Base-by-base conservation (phyloP, 2,113 vertebrate genomes). In the Pseudorectes ferrugineus region DNA sequence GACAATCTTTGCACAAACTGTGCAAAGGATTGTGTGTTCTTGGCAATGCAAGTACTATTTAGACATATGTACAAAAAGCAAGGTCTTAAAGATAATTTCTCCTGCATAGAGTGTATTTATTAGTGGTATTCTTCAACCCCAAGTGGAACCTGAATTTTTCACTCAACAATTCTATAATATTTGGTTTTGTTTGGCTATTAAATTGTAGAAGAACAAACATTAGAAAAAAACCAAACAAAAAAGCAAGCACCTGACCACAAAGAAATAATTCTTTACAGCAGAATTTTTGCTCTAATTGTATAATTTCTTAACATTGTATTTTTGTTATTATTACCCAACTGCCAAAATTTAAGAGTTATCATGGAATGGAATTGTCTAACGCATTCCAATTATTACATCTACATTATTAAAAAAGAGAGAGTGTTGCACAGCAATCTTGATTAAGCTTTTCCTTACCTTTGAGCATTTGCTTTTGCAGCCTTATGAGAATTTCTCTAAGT, bases 201-300 rank as follows among this genome's bases (percentile, higher is more conserved):
- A 71, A 72, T 63, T 85, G 4, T 29, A 71, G 31, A 85, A 71
- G 0, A 62, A 26, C 0, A 79, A 87, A 46, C 2, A 42, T 33
- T n/a, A 7, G 7, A 24, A 72, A 46, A 29, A 31, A 42, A 38
- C 36, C 2, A 46, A 55, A 19, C 5, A 38, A n/a, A 61, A 52
- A 25, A 4, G 0, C 5, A 71, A 57, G 5, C 1, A 42, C 8
- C 4, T 88, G 19, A 55, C 9, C 6, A 65, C 7, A 57, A 35
- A 67, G 9, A 14, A 33, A 29, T n/a, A 52, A 38, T 54, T 62
- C 5, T 62, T 54, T 36, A 49, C 10, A 49, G 24, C 2, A 49
- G 19, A 67, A 3, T 45, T 72, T 67, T 89, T 68, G 1, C 7
- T 63, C 8, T 12, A 68, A 25, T 31, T 62, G 2, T 45, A n/a